Evolutionary conservation across 1,140 invertebrate species (phyloP), one percentile per base, ranked within the genome.

Genomic region (Vanessa atalanta): DNA sequence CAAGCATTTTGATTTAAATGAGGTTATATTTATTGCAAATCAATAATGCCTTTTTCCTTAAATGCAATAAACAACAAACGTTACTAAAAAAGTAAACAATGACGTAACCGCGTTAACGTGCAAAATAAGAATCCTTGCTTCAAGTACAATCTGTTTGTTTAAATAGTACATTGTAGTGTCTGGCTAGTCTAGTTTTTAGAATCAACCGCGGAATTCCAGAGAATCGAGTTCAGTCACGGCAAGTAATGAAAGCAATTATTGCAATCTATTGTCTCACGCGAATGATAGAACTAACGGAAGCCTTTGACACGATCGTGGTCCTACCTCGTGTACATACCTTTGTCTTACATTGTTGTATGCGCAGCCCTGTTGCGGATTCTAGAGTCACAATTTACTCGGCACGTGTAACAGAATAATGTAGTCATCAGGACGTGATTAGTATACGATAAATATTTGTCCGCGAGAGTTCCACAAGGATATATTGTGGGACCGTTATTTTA

Each of bases 111-210:
- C 9, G 48, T 43, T 26, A 63, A 63, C 65, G 65, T 47, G 47
- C 51, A 73, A 53, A 65, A 64, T 55, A 64, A 67, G 61, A 48
- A 67, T 60, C 43, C 53, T 53, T 63, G 57, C 47, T 53, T 37
- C 57, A 13, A 13, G 53, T 69, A 65, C 23, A 48, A 50, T 47
- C 16, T 43, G 16, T 20, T 69, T 55, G 23, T 57, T 57, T 26
- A 57, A 53, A 57, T 57, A 26, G 53, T 57, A 57, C 53, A 57
- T 13, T 13, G 16, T 12, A 57, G 53, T 74, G 79, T 85, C 82
- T 84, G 72, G 63, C 65, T 9, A 50, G 68, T 78, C 79, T 64
- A 85, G 84, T 88, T 87, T 86, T 86, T 84, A 86, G 83, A 85
- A 85, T 80, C 55, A 47, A 63, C 50, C 31, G 64, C 48, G 50